Conservation (phyloP, 2,113 vertebrate genomes). For the Nothoprocta perdicaria region DNA sequence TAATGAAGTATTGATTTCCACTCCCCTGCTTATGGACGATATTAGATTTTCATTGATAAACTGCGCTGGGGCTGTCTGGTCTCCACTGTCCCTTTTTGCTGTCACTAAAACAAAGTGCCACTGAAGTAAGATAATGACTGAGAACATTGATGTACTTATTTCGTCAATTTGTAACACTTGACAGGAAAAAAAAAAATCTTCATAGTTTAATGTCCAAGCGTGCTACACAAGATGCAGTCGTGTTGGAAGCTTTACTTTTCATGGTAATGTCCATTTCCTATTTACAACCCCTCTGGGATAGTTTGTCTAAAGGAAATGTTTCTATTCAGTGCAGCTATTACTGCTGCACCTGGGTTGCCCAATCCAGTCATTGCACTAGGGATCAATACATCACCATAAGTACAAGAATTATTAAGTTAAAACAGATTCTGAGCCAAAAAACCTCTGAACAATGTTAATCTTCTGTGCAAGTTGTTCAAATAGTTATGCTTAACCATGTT, state of each 20-base stretch:
- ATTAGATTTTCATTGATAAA: constrained; percentile 99
- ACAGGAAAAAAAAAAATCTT: constrained; percentile 93
- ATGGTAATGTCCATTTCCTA: constrained; percentile 89
- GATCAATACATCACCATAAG: constrained; percentile 91
- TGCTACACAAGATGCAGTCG: constrained; percentile 86
- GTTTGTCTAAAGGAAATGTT: constrained; percentile 99
- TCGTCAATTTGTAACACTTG: constrained; percentile 95
- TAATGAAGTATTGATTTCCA: constrained; percentile 99
- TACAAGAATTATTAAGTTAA: constrained; percentile 87
- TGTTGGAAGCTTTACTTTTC: constrained; percentile 88
- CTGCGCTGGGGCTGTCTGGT: constrained; percentile 88
- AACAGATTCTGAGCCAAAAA: constrained; percentile 83
- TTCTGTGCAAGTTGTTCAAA: constrained; percentile 79
- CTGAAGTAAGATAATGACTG: constrained; percentile 93
- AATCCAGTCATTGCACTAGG: constrained; percentile 86
- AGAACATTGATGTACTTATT: constrained; percentile 94
- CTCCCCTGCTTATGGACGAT: constrained; percentile 97
- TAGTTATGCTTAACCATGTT: constrained; percentile 78
- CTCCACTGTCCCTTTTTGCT: constrained; percentile 89
- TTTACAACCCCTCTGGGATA: constrained; percentile 95
- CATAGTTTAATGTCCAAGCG: constrained; percentile 90
- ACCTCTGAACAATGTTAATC: constrained; percentile 85
- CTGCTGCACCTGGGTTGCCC: constrained; percentile 94
- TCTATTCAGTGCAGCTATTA: constrained; percentile 95
- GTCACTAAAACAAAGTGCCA: constrained; percentile 96